A percentile compares a stretch with the other conserved stretches of the same genome.
phyloP scores from a whole-genome alignment of 2,797 vertebrate genomes.

The Oryzias dopingdopingensis region DNA sequence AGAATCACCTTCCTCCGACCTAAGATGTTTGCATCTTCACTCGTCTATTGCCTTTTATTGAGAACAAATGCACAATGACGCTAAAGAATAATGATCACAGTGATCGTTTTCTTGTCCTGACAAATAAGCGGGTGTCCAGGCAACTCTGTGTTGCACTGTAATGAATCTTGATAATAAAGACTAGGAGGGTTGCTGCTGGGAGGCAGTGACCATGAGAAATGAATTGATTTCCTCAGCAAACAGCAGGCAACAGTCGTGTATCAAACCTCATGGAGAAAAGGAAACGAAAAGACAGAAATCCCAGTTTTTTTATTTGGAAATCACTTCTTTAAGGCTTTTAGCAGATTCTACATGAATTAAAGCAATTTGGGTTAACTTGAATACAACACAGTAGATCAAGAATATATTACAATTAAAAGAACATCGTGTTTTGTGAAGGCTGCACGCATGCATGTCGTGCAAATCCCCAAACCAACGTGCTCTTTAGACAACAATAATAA shows the following conservation, averaged over 20 bases:
- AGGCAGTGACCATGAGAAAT: constrained; percentile 31
- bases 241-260: neutral
- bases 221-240: constrained; percentile 10
- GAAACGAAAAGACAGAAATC: constrained; percentile 3
- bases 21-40: no score
- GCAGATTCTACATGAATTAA: neutral
- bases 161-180: constrained; percentile 22
- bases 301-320: constrained; percentile 7
- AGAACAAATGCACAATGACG: neutral
- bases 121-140: neutral
- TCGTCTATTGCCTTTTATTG: neutral
- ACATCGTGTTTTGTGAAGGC: no score
- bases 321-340: constrained; percentile 2
- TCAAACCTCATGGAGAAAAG: neutral
- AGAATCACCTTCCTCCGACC: no score
- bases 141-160: constrained; percentile 15
- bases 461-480: constrained; percentile 33
- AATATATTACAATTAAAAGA: no score
- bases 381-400: constrained; percentile 1
- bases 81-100: constrained; percentile 16
- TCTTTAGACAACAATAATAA: constrained; percentile 75
- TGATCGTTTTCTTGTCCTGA: constrained; percentile 23
- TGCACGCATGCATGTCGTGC: no score
- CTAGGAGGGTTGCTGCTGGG: constrained; percentile 3
- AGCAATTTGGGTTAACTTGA: neutral